A percentile compares a stretch with the other conserved stretches of the same genome.
phyloP scores from a whole-genome alignment of 64 coral and sea anemone species.

The Montipora capricornis region DNA sequence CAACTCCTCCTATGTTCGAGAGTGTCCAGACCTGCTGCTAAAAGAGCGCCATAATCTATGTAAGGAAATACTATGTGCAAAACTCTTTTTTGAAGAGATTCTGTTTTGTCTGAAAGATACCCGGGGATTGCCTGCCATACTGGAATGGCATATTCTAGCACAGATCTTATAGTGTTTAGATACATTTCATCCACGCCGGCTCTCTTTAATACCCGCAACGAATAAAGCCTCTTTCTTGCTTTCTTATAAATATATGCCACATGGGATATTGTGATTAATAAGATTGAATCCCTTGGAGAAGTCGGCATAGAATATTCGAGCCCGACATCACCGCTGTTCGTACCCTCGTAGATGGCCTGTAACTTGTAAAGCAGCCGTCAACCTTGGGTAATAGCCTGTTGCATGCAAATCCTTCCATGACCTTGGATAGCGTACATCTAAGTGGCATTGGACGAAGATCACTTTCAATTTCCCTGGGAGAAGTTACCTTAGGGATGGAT shows the following conservation, averaged over 20 bases:
- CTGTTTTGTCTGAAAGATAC: not conserved
- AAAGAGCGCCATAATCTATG: too few relatives aligned
- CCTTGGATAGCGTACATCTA: constrained; percentile 29
- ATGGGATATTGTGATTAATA: not conserved
- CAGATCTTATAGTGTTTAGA: not conserved
- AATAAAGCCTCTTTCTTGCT: constrained; percentile 45
- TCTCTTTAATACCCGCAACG: constrained; percentile 20
- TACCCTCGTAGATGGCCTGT: not conserved
- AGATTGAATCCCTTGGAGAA: not conserved
- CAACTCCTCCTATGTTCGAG: too few relatives aligned
- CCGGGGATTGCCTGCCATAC: constrained; percentile 35
- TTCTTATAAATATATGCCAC: constrained; percentile 59
- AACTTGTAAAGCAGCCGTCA: not conserved
- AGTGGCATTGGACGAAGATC: constrained; percentile 42
- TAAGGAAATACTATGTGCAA: too few relatives aligned
- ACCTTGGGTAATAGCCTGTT: not conserved
- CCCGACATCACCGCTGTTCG: not conserved
- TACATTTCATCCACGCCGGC: constrained; percentile 2
- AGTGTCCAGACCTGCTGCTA: too few relatives aligned
- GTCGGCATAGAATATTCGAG: not conserved
- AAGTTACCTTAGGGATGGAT: constrained; percentile 17
- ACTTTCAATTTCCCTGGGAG: constrained; percentile 20
- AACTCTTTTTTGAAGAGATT: constrained; percentile 13
- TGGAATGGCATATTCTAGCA: not conserved
- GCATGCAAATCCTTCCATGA: constrained; percentile 44